Percentiles rank a stretch among this genome's conserved stretches.
These are phyloP conservation scores for Rutpela maculata DNA, from an alignment of 2,888 invertebrate genomes.

Conservation along the genomic window DNA sequence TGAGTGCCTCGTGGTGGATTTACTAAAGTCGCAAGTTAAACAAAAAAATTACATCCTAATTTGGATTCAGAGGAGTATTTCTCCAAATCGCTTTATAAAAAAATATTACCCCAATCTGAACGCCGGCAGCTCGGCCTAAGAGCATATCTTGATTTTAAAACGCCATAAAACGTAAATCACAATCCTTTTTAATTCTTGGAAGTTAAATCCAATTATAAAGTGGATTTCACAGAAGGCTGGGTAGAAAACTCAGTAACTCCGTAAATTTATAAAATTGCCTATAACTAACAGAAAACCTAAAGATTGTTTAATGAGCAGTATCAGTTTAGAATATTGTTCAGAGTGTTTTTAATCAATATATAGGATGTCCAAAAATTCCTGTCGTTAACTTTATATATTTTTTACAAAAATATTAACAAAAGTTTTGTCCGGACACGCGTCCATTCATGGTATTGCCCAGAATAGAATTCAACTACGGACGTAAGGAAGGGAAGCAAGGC, in stretches of 20 bases:
- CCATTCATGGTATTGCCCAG: no score
- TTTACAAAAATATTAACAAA: no score
- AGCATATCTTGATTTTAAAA: constrained; percentile 46
- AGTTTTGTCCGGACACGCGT: no score
- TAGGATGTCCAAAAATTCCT: no score
- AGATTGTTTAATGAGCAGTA: neutral
- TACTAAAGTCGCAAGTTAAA: neutral
- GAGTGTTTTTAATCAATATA: no score
- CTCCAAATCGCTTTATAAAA: constrained; percentile 7
- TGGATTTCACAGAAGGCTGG: constrained; percentile 49
- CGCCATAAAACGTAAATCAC: constrained; percentile 44
- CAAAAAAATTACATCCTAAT: constrained; percentile 24
- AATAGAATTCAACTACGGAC: no score
- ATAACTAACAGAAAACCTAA: neutral
- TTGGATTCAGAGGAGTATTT: constrained; percentile 14
- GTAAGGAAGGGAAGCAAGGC: no score
- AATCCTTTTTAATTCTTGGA: constrained; percentile 49
- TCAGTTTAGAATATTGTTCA: no score
- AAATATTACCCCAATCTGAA: constrained; percentile 32
- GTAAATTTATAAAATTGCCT: neutral
- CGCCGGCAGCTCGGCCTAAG: constrained; percentile 18
- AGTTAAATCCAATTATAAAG: constrained; percentile 52
- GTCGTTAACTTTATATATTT: no score
- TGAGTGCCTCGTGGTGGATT: neutral
- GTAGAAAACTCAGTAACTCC: neutral